A percentile compares a stretch with the other conserved stretches of the same genome.
phyloP scores from a whole-genome alignment of 1,140 invertebrate genomes.

The Ceratina japonica region DNA sequence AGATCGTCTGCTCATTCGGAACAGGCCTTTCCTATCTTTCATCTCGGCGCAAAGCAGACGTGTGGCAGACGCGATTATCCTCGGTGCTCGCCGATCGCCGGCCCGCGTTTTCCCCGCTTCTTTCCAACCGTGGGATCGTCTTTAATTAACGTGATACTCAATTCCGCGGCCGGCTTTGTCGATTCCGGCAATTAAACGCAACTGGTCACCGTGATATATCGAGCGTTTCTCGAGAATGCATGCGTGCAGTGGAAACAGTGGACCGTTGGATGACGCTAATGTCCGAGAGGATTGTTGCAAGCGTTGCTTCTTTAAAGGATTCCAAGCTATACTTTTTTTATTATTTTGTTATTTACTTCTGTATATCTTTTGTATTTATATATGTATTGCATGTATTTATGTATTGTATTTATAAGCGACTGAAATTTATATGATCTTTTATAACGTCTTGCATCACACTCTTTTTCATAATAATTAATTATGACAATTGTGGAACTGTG shows the following conservation, averaged over 20 bases:
- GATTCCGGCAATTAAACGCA: constrained; percentile 28
- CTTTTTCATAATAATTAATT: too few species aligned
- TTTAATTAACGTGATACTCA: constrained; percentile 28
- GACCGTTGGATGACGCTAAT: background rate
- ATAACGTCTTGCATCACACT: too few species aligned
- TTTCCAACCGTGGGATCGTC: background rate
- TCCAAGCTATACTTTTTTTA: too few species aligned
- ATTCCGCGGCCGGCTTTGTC: background rate
- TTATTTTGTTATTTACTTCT: too few species aligned
- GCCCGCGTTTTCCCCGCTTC: background rate
- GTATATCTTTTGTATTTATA: too few species aligned
- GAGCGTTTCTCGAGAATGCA: constrained; percentile 3
- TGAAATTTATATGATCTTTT: too few species aligned
- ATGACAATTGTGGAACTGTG: too few species aligned
- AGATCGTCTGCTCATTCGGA: constrained; percentile 37
- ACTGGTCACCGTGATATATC: background rate
- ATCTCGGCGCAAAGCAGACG: constrained; percentile 54
- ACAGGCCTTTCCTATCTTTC: constrained; percentile 47
- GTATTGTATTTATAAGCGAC: too few species aligned
- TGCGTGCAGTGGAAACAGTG: background rate
- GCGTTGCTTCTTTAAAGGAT: too few species aligned
- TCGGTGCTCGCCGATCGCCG: background rate
- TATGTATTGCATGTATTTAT: too few species aligned
- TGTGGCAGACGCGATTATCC: constrained; percentile 46
- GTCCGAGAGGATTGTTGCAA: background rate